These are phyloP conservation scores for Uloborus diversus DNA, from an alignment of 1,140 invertebrate species.

Conservation along the genomic window DNA sequence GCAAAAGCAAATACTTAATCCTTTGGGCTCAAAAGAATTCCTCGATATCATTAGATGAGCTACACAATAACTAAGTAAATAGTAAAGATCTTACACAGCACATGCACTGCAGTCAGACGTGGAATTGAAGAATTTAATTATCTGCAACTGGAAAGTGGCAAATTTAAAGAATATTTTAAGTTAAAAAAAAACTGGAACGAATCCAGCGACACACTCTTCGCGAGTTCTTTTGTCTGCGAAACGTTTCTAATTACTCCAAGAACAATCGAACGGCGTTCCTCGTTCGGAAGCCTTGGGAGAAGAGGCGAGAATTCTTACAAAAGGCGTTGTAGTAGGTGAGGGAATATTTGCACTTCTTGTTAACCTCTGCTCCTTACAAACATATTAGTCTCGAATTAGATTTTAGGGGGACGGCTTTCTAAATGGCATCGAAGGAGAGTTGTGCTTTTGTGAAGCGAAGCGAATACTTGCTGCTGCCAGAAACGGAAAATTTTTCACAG, in stretches of 20 bases:
- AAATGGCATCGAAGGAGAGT: neutral
- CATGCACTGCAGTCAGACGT: neutral
- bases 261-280: constrained; percentile 8
- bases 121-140: neutral
- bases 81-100: neutral
- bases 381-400: neutral
- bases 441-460: constrained; percentile 31
- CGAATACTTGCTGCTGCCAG: neutral
- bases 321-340: neutral
- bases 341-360: neutral
- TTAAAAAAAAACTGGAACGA: neutral
- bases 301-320: constrained; percentile 2
- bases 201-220: constrained; percentile 6
- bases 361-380: neutral
- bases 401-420: no score
- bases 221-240: constrained; percentile 25
- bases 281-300: neutral
- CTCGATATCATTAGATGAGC: neutral
- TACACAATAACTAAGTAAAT: constrained; percentile 15
- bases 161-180: neutral
- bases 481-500: neutral
- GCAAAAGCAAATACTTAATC: neutral
- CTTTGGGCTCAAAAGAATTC: neutral
- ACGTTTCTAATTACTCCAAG: constrained; percentile 34
- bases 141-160: neutral